Base-by-base conservation (phyloP, 2,797 vertebrate species). In the Hyperoplus immaculatus region DNA sequence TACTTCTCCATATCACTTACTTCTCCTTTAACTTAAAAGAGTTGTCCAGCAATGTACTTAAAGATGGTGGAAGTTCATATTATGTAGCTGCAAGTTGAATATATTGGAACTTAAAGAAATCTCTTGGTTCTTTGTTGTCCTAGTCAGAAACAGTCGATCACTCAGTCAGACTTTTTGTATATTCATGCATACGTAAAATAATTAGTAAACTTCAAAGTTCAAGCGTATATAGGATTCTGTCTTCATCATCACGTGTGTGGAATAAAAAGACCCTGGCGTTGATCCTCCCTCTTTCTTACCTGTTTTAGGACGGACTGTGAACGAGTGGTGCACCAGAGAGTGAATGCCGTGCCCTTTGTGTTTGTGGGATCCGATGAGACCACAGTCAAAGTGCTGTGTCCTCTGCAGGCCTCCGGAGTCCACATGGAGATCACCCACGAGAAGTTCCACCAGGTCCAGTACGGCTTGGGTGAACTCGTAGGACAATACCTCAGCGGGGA, bases 401-500 rank as follows among this genome's bases (percentile, higher is more conserved):
- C 97, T 0, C 90, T 97, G 53, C 94, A 92, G 79, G 96, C 97
- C 0, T 65, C 89, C 0, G 94, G 94, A n/a, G 85, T 94, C 41
- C 87, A 95, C 0, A 92, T 96, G 91, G 96, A 97, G 86, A 88
- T 92, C 0, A 95, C 95, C 60, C 94, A 97, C 0, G 96, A 98
- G 88, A 96, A 94, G 72, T 97, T 97, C 93, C 95, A 97, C 84
- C 96, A 96, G 87, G 94, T 94, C 0, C 91, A 81, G 8, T 95
- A 94, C 0, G 71, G 95, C 76, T 94, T 97, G 54, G 87, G 87
- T 0, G 96, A 97, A 87, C 85, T 97, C 39, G 81, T 97, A 8
- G 92, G 95, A 79, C 96, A 97, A 82, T 97, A 96, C 88, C 79
- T 97, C 73, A 96, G 95, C 0, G 97, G 97, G 11, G 96, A 97